Base-by-base conservation (phyloP, 2,888 invertebrate species). In the Idaea straminata region DNA sequence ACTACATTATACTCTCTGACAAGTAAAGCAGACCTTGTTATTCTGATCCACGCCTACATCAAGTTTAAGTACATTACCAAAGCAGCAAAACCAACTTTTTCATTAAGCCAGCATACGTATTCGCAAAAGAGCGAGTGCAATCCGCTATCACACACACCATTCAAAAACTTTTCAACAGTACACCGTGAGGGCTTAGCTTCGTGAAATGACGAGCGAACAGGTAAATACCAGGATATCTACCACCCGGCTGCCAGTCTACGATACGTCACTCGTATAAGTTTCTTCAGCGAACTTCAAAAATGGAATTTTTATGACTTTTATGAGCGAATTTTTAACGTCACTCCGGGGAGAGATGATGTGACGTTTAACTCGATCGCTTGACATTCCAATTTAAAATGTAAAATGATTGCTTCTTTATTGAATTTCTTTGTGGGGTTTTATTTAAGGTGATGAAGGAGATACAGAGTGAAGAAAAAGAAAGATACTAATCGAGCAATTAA, bases 251-350 rank as follows among this genome's bases (percentile, higher is more conserved):
- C 81, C 79, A 71, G 74, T 74, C 75, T 68, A 75, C 79, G 91
- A 91, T 91, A 91, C 80, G 90, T 91, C 91, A 89, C 84, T 90
- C 90, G 88, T 85, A 78, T 80, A 84, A 89, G 86, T 89, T 87
- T 87, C 78, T 80, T 80, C 74, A 78, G 69, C 72, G 72, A 72
- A 82, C 84, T 77, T 84, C 82, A 77, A 78, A 81, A 83, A 82
- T 82, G 79, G 74, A 80, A 82, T 82, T 81, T 78, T 72, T 69
- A 64, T 66, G 60, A 66, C 57, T 16, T 58, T 63, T 35, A 60
- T 58, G 38, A 25, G 59, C 34, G 58, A 62, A 59, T 57, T 59
- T 15, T 62, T 38, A 36, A 58, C 16, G n/a, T n/a, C n/a, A 35
- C 57, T 59, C 34, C 62, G n/a, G 59, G 57, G 61, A 66, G 68